Conservation (phyloP, 2,888 invertebrate genomes). For the Xanthia togata region DNA sequence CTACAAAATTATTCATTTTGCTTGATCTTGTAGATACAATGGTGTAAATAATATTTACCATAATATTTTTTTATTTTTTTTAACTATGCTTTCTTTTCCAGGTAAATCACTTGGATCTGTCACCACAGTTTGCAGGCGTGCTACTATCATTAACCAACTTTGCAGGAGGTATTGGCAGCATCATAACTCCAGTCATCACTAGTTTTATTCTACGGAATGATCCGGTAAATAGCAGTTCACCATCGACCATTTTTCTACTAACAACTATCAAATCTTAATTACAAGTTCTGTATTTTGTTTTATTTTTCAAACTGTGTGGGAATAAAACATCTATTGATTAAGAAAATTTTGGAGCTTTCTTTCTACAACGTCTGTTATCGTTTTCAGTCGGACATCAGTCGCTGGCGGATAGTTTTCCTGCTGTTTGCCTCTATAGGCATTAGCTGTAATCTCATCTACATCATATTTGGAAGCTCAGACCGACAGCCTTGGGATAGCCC, state of each 20-base stretch:
- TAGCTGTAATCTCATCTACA: slow-evolving; percentile 91
- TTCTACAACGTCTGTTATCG: neutral
- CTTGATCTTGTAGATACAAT: neutral
- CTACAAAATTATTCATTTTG: neutral
- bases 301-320: neutral
- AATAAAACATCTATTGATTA: neutral
- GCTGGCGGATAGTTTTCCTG: slow-evolving; percentile 94
- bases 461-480: slow-evolving; percentile 92
- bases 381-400: slow-evolving; percentile 89
- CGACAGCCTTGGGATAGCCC: slow-evolving; percentile 94
- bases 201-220: slow-evolving; percentile 92
- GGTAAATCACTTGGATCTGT: slow-evolving; percentile 94
- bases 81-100: slow-evolving; percentile 70
- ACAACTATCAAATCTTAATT: neutral
- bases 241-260: neutral
- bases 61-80: too few species aligned
- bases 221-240: slow-evolving; percentile 68
- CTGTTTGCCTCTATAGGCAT: slow-evolving; percentile 92
- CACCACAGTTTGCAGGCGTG: slow-evolving; percentile 95
- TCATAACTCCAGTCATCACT: slow-evolving; percentile 93
- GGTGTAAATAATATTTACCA: too few species aligned
- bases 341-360: neutral
- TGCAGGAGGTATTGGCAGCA: slow-evolving; percentile 92
- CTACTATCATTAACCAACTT: slow-evolving; percentile 95
- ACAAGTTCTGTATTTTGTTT: neutral